Conservation (phyloP, 2,113 vertebrate species). For the Procavia capensis region DNA sequence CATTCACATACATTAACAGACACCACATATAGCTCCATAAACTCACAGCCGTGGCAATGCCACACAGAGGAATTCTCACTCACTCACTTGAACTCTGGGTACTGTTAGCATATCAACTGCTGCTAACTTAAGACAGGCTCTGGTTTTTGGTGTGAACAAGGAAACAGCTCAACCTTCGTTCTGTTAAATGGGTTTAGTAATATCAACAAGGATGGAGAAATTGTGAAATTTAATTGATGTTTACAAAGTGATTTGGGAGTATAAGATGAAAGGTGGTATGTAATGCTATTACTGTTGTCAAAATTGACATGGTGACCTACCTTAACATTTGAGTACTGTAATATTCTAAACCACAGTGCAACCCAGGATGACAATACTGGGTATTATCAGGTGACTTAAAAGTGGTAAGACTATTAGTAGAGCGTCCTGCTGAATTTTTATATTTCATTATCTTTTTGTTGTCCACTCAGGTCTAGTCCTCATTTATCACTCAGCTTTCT, state of each 20-base stretch:
- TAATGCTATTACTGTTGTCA: conserved; percentile 62
- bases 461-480: conserved; percentile 18
- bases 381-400: conserved; percentile 76
- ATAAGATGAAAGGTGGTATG: conserved; percentile 70
- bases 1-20: conserved; percentile 71
- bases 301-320: conserved; percentile 25
- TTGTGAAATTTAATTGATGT: conserved; percentile 71
- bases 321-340: conserved; percentile 60
- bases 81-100: conserved; percentile 41
- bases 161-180: conserved; percentile 56
- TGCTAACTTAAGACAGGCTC: conserved; percentile 57
- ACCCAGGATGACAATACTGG: conserved; percentile 70
- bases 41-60: not conserved
- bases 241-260: conserved; percentile 63
- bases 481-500: conserved; percentile 28
- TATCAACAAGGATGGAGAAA: conserved; percentile 44
- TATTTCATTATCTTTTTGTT: conserved; percentile 56
- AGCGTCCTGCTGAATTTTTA: conserved; percentile 54
- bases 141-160: conserved; percentile 51
- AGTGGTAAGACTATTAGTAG: conserved; percentile 42
- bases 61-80: conserved; percentile 39
- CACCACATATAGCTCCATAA: conserved; percentile 59
- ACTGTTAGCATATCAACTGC: conserved; percentile 35
- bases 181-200: conserved; percentile 67
- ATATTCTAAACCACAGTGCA: conserved; percentile 61